phyloP scores from a whole-genome alignment of 2,797 vertebrate genomes.

The Gallinago solitaria region DNA sequence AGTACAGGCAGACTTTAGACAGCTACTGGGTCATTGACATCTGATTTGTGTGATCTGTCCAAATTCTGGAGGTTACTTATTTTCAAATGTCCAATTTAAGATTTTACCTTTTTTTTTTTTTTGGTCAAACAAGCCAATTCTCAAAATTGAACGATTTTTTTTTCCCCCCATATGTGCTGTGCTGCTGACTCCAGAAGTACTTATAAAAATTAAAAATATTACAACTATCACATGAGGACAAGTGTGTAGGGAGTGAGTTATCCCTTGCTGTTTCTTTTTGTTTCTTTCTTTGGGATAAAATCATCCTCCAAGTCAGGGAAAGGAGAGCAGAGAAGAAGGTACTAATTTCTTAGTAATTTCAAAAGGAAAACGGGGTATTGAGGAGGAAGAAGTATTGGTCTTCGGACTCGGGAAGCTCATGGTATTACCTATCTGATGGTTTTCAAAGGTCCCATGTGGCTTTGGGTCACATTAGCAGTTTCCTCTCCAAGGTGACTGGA shows the following conservation, averaged over 20 bases:
- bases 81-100: constrained; percentile 31
- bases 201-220: not conserved
- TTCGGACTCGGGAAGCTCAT: not conserved
- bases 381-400: not conserved
- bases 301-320: not conserved
- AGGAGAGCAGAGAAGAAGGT: not conserved
- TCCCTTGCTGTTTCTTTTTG: not conserved
- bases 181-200: constrained; percentile 66
- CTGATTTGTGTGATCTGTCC: constrained; percentile 56
- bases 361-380: not conserved
- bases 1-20: constrained; percentile 87
- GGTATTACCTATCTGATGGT: not conserved
- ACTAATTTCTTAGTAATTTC: not conserved
- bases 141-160: not conserved
- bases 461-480: not conserved
- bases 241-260: not conserved
- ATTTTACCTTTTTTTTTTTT: not conserved
- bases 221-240: not conserved
- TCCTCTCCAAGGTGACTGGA: not conserved
- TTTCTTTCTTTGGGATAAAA: not conserved
- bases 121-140: constrained; percentile 31
- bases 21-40: constrained; percentile 79
- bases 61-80: constrained; percentile 36
- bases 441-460: not conserved
- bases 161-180: not conserved